Percentiles rank a stretch among this genome's conserved stretches.
phyloP scores from a whole-genome alignment of 2,797 vertebrate species.

The Epinephelus malabaricus region DNA sequence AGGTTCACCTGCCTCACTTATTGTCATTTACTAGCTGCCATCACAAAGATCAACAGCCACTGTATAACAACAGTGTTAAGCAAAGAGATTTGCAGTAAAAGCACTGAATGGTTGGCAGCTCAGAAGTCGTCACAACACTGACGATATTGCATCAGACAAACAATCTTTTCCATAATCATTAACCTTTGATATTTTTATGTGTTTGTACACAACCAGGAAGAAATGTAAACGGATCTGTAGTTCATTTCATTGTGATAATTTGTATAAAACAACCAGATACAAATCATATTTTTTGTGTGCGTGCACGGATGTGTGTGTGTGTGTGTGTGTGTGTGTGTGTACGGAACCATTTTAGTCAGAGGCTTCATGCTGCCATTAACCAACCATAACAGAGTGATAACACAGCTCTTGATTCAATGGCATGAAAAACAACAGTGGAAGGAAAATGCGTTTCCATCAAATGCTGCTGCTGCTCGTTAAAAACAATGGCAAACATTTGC shows the following conservation, averaged over 20 bases:
- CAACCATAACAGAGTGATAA: conserved; percentile 60
- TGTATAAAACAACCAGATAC: conserved; percentile 16
- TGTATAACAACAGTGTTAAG: neutral
- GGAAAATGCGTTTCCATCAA: conserved; percentile 74
- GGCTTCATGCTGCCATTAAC: conserved; percentile 52
- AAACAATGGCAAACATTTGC: conserved; percentile 74
- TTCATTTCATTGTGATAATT: conserved; percentile 7
- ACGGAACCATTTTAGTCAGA: conserved; percentile 19
- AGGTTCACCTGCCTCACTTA: neutral
- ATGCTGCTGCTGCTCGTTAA: conserved; percentile 69
- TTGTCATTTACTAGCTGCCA: neutral
- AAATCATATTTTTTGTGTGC: conserved; percentile 15
- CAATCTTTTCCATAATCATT: neutral
- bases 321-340: neutral
- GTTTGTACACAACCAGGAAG: neutral
- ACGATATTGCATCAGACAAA: conserved; percentile 9
- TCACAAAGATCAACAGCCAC: neutral
- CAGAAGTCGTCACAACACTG: neutral
- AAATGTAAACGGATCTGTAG: conserved; percentile 19
- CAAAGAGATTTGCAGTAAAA: neutral
- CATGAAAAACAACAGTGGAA: conserved; percentile 64
- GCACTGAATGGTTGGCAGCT: neutral
- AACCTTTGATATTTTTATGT: neutral
- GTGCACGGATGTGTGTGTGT: neutral
- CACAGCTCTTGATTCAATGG: conserved; percentile 54